Base-by-base conservation (phyloP, 2,888 invertebrate genomes). In the Idaea aversata region DNA sequence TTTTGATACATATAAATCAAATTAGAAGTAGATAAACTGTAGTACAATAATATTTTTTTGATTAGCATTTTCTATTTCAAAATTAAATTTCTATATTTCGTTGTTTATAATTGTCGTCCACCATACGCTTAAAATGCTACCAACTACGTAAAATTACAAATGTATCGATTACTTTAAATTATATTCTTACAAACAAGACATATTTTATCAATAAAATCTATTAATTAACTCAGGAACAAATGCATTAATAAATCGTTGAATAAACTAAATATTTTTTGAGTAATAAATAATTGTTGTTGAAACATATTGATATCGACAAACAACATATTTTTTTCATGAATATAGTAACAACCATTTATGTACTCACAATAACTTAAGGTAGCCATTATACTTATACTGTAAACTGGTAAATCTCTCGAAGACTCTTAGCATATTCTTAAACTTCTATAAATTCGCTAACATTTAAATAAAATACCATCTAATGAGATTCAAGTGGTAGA, bases 171-270 rank as follows among this genome's bases (percentile, higher is more conserved):
- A 88, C 74, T 68, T 66, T 71, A 65, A 63, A 63, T 71, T 68
- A 67, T 59, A 71, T 67, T 68, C 72, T 71, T 71, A 72, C 47
- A 90, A 87, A 86, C 83, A 81, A 87, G 77, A 86, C 85, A 86
- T 47, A 85, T 81, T 72, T 74, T 71, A 82, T 82, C 73, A 82
- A 91, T 91, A 92, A 91, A 91, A 91, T 91, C 89, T 91, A 91
- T 87, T 85, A 88, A 87, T 90, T 90, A 92, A 90, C 88, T 92
- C 93, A 93, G 93, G 93, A 93, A 93, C 93, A 92, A 93, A 93
- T 93, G 93, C 93, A 93, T 90, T 91, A 91, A 88, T 70, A 86
- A 91, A 90, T 91, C 88, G 83, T 89, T 90, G 87, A 86, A 88
- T 88, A 88, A 62, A 70, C 67, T 67, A 74, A 72, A 71, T 88